A percentile compares a stretch with the other conserved stretches of the same genome.
These are phyloP conservation scores for Echinarachnius parma DNA, from an alignment of 53 echinoderm and acorn worm species.

Conservation along the genomic window DNA sequence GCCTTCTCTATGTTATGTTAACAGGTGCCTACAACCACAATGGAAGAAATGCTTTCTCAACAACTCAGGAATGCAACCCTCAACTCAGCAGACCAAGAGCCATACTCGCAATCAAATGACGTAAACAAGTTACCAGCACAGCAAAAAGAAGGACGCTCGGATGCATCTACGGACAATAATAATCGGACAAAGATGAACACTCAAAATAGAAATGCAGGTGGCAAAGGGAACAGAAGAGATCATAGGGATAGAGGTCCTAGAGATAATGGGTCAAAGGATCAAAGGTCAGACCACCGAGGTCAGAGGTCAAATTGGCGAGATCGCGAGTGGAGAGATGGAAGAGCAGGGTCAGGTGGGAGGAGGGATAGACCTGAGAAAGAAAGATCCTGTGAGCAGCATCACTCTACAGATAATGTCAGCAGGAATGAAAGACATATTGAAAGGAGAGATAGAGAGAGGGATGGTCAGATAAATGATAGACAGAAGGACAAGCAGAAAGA, in stretches of 20 bases:
- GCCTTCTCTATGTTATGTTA: neutral
- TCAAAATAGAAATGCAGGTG: neutral
- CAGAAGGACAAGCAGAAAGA: neutral
- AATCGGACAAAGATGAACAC: too few relatives aligned
- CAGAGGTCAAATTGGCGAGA: neutral
- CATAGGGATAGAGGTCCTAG: neutral
- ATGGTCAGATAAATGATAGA: neutral
- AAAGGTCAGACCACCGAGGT: neutral
- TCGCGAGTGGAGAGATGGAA: conserved; percentile 1
- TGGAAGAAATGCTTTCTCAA: conserved; percentile 31
- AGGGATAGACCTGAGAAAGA: neutral
- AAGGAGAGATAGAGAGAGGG: conserved; percentile 2
- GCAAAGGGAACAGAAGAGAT: neutral
- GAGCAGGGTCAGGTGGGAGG: neutral
- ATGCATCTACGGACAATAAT: too few relatives aligned
- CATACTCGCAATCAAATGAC: neutral
- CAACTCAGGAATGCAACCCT: conserved; percentile 15
- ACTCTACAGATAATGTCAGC: conserved; percentile 16
- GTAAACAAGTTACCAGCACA: neutral
- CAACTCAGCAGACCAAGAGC: neutral
- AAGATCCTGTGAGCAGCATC: neutral
- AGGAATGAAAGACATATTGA: neutral
- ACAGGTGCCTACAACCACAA: conserved; percentile 10
- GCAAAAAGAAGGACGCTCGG: neutral
- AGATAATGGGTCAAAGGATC: neutral